phyloP scores from a whole-genome alignment of 2,113 vertebrate species.

The Diadophis punctatus region DNA sequence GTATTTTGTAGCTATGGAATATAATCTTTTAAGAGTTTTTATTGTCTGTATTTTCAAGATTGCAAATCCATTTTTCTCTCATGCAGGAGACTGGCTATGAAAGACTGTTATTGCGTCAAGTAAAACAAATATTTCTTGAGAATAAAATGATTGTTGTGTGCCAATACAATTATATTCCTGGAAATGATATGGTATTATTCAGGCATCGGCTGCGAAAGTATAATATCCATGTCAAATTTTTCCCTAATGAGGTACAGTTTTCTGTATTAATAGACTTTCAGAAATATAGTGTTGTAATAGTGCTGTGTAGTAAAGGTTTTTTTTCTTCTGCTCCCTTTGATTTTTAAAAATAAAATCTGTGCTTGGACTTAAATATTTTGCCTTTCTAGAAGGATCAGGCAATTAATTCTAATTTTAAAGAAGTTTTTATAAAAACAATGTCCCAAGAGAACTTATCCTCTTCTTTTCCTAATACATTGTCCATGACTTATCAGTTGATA shows the following conservation, averaged over 20 bases:
- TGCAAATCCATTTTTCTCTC: background rate
- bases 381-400: background rate
- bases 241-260: conserved; percentile 79
- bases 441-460: background rate
- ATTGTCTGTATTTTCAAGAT: background rate
- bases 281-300: background rate
- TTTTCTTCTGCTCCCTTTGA: background rate
- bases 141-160: conserved; percentile 83
- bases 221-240: conserved; percentile 74
- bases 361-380: background rate
- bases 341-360: background rate
- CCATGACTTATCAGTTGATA: background rate
- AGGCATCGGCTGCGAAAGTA: conserved; percentile 75
- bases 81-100: conserved; percentile 68
- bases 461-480: background rate
- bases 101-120: conserved; percentile 66
- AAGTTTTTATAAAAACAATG: background rate
- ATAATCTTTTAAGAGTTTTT: background rate
- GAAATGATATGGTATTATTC: conserved; percentile 74
- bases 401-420: background rate
- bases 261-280: background rate
- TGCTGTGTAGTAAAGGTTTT: too few relatives aligned
- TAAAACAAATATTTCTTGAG: conserved; percentile 68
- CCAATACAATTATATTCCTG: conserved; percentile 73
- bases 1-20: background rate